A percentile compares a stretch with the other conserved stretches of the same genome.
phyloP scores from a whole-genome alignment of 2,797 vertebrate genomes.

The Steatocranus sp. region DNA sequence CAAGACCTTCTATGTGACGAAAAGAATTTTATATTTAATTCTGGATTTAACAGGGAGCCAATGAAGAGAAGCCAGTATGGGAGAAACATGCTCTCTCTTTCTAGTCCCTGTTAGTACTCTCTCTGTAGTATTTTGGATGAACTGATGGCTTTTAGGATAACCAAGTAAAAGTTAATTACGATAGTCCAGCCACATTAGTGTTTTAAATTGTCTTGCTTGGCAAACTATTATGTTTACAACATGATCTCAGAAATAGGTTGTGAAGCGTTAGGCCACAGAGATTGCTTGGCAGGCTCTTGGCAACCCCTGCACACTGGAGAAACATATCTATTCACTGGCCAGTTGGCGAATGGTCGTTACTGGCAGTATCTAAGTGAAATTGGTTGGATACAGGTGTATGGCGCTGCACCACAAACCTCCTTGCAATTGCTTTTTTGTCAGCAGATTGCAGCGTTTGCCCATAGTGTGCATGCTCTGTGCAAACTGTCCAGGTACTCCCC shows the following conservation, averaged over 20 bases:
- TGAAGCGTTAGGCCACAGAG: neutral
- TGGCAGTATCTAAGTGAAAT: neutral
- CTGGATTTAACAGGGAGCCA: neutral
- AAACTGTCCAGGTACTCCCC: neutral
- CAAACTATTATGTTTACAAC: neutral
- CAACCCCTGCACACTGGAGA: neutral
- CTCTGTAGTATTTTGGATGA: neutral
- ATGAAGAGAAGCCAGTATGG: neutral
- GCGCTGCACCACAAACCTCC: neutral
- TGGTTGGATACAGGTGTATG: neutral
- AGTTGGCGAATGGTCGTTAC: neutral
- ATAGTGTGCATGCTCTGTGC: neutral
- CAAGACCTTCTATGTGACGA: neutral
- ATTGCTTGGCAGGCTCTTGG: neutral
- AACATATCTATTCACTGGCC: neutral
- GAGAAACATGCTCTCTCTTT: neutral
- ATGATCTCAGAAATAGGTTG: neutral
- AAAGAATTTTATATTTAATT: neutral
- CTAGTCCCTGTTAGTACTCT: neutral
- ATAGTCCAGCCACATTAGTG: neutral
- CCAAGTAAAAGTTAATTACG: neutral
- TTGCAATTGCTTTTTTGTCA: neutral
- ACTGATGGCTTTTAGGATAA: rapidly evolving
- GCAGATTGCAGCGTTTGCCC: neutral
- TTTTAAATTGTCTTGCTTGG: neutral